Conservation (phyloP, 2,797 vertebrate genomes). For the Hemitrygon akajei region DNA sequence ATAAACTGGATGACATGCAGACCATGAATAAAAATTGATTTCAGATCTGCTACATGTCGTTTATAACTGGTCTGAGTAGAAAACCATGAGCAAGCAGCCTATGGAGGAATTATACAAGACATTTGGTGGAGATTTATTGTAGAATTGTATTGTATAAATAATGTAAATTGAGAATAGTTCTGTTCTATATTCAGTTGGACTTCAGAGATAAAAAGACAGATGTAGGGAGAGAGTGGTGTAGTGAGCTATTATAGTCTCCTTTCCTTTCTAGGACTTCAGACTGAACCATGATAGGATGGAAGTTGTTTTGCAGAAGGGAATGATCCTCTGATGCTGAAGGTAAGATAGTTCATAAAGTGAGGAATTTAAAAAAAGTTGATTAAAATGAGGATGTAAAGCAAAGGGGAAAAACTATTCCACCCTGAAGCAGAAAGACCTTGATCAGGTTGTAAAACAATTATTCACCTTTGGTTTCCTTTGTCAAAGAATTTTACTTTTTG, state of each 20-base stretch:
- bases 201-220: not conserved
- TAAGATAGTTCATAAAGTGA: not conserved
- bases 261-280: not conserved
- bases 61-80: not conserved
- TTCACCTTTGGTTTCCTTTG: no score
- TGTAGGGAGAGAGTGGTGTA: not conserved
- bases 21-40: conserved; percentile 10
- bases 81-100: not conserved
- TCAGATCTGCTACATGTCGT: not conserved
- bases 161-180: not conserved
- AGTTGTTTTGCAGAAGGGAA: not conserved
- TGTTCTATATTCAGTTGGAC: not conserved
- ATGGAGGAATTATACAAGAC: not conserved
- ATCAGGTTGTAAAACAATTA: not conserved
- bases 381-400: not conserved
- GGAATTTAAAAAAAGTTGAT: not conserved
- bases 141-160: not conserved
- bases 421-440: not conserved
- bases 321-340: not conserved
- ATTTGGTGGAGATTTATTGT: not conserved
- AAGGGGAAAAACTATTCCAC: not conserved
- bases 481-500: not conserved
- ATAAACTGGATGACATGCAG: not conserved
- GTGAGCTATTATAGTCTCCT: not conserved
- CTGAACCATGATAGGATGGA: not conserved